A percentile compares a stretch with the other conserved stretches of the same genome.
phyloP scores from a whole-genome alignment of 2,888 invertebrate species.

The Scaptomyza polygonia region DNA sequence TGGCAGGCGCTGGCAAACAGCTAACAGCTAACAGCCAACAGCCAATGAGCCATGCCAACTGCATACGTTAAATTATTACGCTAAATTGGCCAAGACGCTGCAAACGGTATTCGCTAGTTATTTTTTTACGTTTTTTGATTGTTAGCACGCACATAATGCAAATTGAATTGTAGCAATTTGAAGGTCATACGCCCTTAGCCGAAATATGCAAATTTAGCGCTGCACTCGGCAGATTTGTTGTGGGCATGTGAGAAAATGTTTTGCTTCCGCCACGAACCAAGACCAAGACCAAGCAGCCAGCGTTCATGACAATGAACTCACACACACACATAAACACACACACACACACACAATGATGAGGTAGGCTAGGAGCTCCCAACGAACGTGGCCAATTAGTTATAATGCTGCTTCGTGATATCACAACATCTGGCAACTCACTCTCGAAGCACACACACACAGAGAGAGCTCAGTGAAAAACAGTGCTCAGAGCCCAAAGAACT shows the following conservation, averaged over 20 bases:
- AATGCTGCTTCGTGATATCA: constrained; percentile 80
- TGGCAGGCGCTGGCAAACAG: constrained; percentile 48
- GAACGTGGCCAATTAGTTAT: constrained; percentile 83
- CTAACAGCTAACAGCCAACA: constrained; percentile 24
- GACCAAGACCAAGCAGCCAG: constrained; percentile 37
- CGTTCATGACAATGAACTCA: constrained; percentile 80
- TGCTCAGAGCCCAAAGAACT: constrained; percentile 45
- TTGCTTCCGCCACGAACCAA: constrained; percentile 61
- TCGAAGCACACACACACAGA: constrained; percentile 47
- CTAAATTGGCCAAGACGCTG: constrained; percentile 69
- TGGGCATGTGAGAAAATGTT: constrained; percentile 63
- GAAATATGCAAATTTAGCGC: constrained; percentile 70
- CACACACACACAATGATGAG: constrained; percentile 3
- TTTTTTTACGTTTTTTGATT: constrained; percentile 4
- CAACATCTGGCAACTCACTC: constrained; percentile 79
- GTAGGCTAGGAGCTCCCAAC: constrained; percentile 48
- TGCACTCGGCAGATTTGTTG: constrained; percentile 4
- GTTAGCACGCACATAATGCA: constrained; percentile 42
- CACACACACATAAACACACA: constrained; percentile 5
- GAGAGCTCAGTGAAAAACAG: constrained; percentile 49
- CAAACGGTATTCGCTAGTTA: constrained; percentile 32
- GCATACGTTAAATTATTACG: constrained; percentile 73
- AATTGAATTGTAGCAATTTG: constrained; percentile 75
- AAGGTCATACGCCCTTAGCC: constrained; percentile 71
- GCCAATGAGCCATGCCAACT: constrained; percentile 72